A percentile compares a stretch with the other conserved stretches of the same genome.
Evolutionary conservation across 2,888 invertebrate genomes (phyloP).

Genomic region (Lasioglossum malachurum): DNA sequence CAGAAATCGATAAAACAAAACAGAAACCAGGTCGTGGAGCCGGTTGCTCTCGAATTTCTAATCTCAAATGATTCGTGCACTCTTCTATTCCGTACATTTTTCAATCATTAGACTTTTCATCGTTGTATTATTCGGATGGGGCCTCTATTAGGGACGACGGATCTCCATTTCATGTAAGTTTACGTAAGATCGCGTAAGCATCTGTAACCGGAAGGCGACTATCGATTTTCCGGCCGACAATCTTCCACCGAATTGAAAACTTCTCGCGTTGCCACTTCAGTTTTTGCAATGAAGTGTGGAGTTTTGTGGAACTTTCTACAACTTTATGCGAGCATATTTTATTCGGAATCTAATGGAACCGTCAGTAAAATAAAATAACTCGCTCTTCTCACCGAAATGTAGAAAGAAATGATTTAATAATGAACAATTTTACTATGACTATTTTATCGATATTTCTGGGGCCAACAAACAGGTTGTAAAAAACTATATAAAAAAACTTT

Average conservation of each 20-base stretch:
- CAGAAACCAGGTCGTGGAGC: background rate
- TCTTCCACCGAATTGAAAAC: background rate
- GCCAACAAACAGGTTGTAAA: no score
- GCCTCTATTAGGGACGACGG: background rate
- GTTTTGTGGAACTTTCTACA: background rate
- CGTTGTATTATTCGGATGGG: background rate
- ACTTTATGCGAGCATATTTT: background rate
- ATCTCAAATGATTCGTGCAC: background rate
- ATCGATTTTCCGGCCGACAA: background rate
- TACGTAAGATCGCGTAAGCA: background rate
- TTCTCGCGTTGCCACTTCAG: background rate
- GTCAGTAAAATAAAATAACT: background rate
- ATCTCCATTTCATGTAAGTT: background rate
- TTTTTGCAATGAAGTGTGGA: background rate
- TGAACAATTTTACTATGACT: no score
- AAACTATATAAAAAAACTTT: no score
- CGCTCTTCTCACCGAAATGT: no score
- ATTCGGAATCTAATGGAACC: background rate
- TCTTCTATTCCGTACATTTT: background rate
- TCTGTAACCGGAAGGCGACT: background rate
- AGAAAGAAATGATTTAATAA: no score
- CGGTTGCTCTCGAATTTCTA: conserved; percentile 28
- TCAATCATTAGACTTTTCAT: background rate
- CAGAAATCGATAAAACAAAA: background rate
- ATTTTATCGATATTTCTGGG: no score